Percentiles rank a stretch among this genome's conserved stretches.
Evolutionary conservation across 1,140 invertebrate species (phyloP).

Genomic region (Bombyx mandarina): DNA sequence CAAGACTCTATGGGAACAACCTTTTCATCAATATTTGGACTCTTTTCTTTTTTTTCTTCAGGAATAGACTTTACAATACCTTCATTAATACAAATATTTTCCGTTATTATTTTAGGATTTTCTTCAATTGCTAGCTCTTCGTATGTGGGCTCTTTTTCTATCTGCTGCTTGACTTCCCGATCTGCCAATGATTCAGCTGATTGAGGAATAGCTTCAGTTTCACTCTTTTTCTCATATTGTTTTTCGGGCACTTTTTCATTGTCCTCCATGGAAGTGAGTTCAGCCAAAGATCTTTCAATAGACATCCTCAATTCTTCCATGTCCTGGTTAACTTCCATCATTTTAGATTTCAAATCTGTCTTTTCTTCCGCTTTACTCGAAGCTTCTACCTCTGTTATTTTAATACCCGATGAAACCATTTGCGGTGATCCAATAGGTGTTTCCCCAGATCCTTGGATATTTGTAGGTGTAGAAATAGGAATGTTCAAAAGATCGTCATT

Average conservation of each 20-base stretch:
- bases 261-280: slow-evolving; percentile 47
- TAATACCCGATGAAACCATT: slow-evolving; percentile 13
- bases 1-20: slow-evolving; percentile 3
- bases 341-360: slow-evolving; percentile 53
- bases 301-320: slow-evolving; percentile 56
- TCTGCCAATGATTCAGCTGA: neutral
- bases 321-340: slow-evolving; percentile 54
- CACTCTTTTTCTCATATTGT: slow-evolving; percentile 22
- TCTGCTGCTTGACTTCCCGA: neutral
- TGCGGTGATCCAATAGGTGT: slow-evolving; percentile 22
- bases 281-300: slow-evolving; percentile 57
- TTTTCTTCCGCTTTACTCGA: slow-evolving; percentile 28
- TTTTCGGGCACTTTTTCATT: slow-evolving; percentile 31
- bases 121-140: neutral
- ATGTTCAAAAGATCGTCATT: slow-evolving; percentile 5
- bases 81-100: neutral
- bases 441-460: slow-evolving; percentile 39
- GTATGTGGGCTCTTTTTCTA: neutral
- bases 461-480: slow-evolving; percentile 8
- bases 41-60: neutral
- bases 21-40: slow-evolving; percentile 2
- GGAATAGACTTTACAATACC: neutral
- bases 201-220: slow-evolving; percentile 3
- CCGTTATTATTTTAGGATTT: neutral
- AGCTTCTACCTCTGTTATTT: slow-evolving; percentile 21